A percentile compares a stretch with the other conserved stretches of the same genome.
Evolutionary conservation across 2,113 vertebrate genomes (phyloP).

Genomic region (Corythaixoides concolor): DNA sequence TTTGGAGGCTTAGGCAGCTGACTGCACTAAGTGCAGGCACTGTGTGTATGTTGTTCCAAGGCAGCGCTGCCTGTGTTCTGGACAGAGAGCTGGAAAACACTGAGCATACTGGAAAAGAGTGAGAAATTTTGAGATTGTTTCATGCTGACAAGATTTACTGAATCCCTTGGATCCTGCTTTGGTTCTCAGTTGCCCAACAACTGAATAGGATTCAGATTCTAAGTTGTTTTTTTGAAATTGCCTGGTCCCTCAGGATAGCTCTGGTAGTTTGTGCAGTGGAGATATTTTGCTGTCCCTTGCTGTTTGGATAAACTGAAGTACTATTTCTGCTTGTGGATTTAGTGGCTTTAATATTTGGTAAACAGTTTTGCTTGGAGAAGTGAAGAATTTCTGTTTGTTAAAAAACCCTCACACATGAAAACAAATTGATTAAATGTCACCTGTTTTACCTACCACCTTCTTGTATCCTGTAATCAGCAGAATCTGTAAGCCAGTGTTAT

Average conservation of each 20-base stretch:
- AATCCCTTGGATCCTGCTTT: neutral
- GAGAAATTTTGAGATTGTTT: neutral
- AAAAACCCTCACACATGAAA: neutral
- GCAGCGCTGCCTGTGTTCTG: neutral
- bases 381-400: neutral
- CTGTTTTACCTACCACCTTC: neutral
- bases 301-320: neutral
- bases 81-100: neutral
- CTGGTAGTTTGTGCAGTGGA: neutral
- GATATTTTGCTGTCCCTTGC: neutral
- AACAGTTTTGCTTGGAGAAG: neutral
- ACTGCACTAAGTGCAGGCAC: neutral
- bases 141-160: neutral
- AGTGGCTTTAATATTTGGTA: neutral
- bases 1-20: neutral
- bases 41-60: neutral
- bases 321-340: neutral
- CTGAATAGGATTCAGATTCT: neutral
- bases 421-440: neutral
- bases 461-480: neutral
- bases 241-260: neutral
- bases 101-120: neutral
- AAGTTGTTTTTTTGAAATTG: neutral
- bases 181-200: neutral
- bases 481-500: neutral